Conservation (phyloP, 1,140 invertebrate genomes). For the Lucilia sericata region DNA sequence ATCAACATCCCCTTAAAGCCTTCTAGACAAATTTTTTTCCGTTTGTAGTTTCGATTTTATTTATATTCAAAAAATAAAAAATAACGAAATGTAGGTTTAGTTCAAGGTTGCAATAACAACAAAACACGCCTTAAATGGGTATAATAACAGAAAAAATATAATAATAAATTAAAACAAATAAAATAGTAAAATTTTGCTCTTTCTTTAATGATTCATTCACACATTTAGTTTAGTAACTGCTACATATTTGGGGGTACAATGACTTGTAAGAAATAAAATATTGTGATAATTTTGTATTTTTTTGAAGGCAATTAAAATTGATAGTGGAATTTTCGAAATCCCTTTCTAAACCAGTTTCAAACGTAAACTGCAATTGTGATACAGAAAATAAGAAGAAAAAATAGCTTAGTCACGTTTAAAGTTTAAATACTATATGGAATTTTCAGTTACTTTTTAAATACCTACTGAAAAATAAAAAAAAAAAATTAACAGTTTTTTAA, state of each 20-base stretch:
- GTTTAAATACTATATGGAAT: background rate
- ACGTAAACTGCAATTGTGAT: background rate
- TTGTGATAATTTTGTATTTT: background rate
- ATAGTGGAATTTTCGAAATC: background rate
- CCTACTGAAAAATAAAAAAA: background rate
- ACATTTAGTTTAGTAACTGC: background rate
- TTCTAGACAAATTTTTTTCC: background rate
- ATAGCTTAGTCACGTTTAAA: constrained; percentile 1
- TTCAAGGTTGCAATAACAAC: background rate
- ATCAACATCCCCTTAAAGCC: background rate
- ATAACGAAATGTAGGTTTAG: constrained; percentile 6
- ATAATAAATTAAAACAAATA: background rate
- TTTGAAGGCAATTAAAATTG: background rate
- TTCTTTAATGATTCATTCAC: background rate
- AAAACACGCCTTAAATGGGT: background rate
- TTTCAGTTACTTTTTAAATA: background rate
- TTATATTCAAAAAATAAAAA: background rate
- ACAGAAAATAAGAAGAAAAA: background rate
- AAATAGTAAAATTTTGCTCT: background rate
- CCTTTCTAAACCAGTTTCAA: background rate
- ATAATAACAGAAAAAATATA: background rate
- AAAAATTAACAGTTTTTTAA: background rate
- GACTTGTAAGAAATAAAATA: background rate
- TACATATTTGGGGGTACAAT: background rate
- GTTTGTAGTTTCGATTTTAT: background rate